Percentiles rank a stretch among this genome's conserved stretches.
Evolutionary conservation across 1,140 invertebrate genomes (phyloP).

Genomic region (Pseudomyrmex concolor): DNA sequence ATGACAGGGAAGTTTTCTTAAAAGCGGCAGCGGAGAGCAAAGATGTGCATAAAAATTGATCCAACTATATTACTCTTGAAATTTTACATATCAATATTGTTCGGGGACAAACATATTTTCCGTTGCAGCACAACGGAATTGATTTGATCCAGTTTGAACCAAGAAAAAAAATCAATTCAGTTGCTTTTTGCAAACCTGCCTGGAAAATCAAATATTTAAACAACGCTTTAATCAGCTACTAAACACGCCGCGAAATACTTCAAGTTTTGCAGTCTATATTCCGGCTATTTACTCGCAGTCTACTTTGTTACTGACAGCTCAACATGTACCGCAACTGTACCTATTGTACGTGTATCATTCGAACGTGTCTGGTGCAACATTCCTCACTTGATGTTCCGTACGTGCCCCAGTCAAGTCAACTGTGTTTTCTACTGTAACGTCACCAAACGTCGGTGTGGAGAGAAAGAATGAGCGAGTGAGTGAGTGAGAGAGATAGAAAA

Average conservation of each 20-base stretch:
- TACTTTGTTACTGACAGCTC: constrained; percentile 56
- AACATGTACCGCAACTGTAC: constrained; percentile 43
- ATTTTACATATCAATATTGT: neutral
- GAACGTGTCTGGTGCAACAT: constrained; percentile 49
- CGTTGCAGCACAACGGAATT: too few species aligned
- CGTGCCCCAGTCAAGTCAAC: constrained; percentile 23
- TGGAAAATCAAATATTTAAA: constrained; percentile 24
- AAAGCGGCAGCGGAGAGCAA: neutral
- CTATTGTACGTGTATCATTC: constrained; percentile 47
- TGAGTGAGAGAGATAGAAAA: too few species aligned
- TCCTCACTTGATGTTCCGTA: constrained; percentile 45
- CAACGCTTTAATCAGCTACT: neutral
- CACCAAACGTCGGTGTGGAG: constrained; percentile 21
- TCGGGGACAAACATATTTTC: neutral
- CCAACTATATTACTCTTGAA: neutral
- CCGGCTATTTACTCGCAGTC: constrained; percentile 47
- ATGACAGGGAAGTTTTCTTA: neutral
- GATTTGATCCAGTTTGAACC: neutral
- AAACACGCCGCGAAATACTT: neutral
- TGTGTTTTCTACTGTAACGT: neutral
- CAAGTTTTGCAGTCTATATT: constrained; percentile 31
- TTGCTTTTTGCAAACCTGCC: neutral
- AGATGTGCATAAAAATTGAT: constrained; percentile 5
- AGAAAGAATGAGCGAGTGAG: too few species aligned
- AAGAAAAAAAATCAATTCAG: neutral